Evolutionary conservation across 2,888 invertebrate genomes (phyloP), one percentile per base, ranked within the genome.

Genomic region (Amblyjoppa fuscipennis): DNA sequence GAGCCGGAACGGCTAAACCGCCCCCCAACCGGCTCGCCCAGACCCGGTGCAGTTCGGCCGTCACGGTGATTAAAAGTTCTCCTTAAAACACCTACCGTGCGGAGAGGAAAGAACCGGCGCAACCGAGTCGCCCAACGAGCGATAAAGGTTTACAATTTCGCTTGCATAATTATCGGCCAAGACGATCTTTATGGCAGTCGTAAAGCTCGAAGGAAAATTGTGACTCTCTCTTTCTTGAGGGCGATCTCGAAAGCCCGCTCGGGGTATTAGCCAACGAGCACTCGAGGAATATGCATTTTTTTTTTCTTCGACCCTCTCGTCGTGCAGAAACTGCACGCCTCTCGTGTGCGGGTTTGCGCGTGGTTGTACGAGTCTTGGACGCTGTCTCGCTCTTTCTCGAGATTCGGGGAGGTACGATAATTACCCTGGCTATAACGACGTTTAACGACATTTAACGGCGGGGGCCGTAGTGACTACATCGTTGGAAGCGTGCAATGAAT

Each of bases 101-200:
- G 45, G 49, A 75, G 61, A 79, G 68, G 73, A 71, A 77, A 84
- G 75, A 53, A 7, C 16, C 11, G 59, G 59, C 4, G 59, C 13
- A 28, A 13, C 71, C 84, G 86, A 80, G 77, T 84, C 38, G 71
- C 45, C 66, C 70, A 74, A 78, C 83, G 83, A 77, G 70, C 86
- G 84, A 90, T 89, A 90, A 83, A 85, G 89, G 86, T 89, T 90
- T 89, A 90, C 89, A 90, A 91, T 92, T 92, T 89, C 86, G 79
- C 88, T 84, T 87, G 87, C 88, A 88, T 89, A 92, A 92, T 91
- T 92, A 92, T 92, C 92, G 87, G 88, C 75, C 86, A 88, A 88
- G 89, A 86, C 89, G 78, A 92, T 92, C 92, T 92, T 92, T 92
- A 92, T 89, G 80, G 89, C 85, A 77, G 73, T 89, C 91, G 89